phyloP scores from a whole-genome alignment of 2,888 invertebrate genomes.

The Brenthis ino region DNA sequence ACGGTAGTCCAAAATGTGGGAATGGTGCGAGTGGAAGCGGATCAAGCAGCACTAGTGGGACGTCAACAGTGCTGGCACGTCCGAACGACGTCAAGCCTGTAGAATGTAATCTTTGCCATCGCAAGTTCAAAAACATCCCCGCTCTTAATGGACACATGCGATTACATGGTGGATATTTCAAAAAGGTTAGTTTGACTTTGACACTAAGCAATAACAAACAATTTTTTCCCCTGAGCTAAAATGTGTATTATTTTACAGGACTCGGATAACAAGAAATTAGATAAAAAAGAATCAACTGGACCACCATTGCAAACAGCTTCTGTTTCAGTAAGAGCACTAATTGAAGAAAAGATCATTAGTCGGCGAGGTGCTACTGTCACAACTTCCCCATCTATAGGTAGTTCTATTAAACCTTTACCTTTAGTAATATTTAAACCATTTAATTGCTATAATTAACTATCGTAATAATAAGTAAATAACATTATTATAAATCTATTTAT shows the following conservation, averaged over 20 bases:
- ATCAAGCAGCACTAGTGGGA: conserved; percentile 51
- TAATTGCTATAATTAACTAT: not conserved
- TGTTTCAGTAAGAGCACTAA: conserved; percentile 93
- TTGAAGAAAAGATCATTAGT: conserved; percentile 96
- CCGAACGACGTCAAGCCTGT: conserved; percentile 91
- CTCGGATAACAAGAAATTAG: conserved; percentile 91
- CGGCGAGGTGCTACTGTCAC: conserved; percentile 84
- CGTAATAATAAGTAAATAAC: not conserved
- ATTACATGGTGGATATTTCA: conserved; percentile 97
- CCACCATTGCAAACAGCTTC: conserved; percentile 96
- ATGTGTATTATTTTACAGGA: conserved; percentile 77
- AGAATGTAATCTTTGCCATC: conserved; percentile 96
- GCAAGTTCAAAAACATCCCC: conserved; percentile 98
- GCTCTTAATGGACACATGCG: conserved; percentile 99
- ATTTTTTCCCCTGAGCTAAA: conserved; percentile 18
- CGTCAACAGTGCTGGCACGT: conserved; percentile 52
- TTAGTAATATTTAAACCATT: not conserved
- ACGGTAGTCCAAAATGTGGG: conserved; percentile 65
- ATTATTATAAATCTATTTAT: not conserved
- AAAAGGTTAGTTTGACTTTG: conserved; percentile 84
- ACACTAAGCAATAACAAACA: not conserved
- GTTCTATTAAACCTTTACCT: not conserved
- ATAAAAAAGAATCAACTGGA: conserved; percentile 91
- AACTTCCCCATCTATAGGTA: conserved; percentile 53
- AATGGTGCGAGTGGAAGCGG: conserved; percentile 56